A percentile compares a stretch with the other conserved stretches of the same genome.
Conservation (phyloP, 1,140 invertebrate species). For the Pseudomyrmex sp. region DNA sequence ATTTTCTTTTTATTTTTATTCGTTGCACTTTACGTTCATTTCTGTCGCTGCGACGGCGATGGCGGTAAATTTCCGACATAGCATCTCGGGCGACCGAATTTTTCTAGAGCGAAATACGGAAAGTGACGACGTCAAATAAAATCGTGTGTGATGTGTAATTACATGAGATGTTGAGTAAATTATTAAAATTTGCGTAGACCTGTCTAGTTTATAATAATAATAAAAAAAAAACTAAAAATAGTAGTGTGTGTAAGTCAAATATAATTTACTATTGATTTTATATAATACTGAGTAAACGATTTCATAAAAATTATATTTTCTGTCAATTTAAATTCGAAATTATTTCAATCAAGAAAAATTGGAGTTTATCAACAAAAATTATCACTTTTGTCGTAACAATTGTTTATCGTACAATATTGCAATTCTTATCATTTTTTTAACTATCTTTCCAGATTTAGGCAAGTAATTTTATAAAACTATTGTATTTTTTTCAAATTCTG, state of each 20-base stretch:
- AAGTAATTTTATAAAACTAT: background rate
- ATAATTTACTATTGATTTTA: background rate
- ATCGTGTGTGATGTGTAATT: background rate
- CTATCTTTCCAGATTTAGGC: slow-evolving; percentile 25
- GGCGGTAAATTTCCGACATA: slow-evolving; percentile 37
- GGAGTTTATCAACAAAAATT: background rate
- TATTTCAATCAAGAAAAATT: no score
- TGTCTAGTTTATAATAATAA: background rate
- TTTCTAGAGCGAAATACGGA: slow-evolving; percentile 51
- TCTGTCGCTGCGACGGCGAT: slow-evolving; percentile 12
- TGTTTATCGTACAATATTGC: slow-evolving; percentile 3
- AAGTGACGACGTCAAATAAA: background rate
- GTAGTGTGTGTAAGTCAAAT: background rate
- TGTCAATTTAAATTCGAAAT: no score
- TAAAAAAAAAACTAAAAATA: background rate
- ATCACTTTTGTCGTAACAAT: background rate
- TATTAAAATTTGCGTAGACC: background rate
- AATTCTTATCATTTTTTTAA: background rate
- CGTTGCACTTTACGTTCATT: slow-evolving; percentile 5
- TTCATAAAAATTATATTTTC: no score
- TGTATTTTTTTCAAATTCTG: background rate
- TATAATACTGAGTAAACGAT: no score
- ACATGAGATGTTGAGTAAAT: background rate
- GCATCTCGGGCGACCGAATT: slow-evolving; percentile 19
- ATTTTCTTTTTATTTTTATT: slow-evolving; percentile 24